Evolutionary conservation across 2,113 vertebrate genomes (phyloP).

Genomic region (Tetraodon nigroviridis): DNA sequence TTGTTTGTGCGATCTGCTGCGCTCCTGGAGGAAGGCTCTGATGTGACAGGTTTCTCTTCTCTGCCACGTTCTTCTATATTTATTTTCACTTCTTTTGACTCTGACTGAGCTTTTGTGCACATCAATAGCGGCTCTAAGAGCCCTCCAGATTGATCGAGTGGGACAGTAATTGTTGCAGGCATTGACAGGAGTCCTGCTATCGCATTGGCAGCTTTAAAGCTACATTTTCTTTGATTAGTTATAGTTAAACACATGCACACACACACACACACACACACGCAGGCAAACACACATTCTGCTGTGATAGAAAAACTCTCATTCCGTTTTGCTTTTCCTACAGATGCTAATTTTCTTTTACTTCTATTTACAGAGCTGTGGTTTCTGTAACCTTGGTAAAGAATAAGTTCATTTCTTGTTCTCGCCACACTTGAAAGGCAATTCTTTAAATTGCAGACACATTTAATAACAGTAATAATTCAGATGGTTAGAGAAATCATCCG

Average conservation of each 20-base stretch:
- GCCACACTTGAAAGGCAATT: too few relatives aligned
- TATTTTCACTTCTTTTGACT: conserved; percentile 2
- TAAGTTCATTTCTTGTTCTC: too few relatives aligned
- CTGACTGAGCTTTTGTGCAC: background rate
- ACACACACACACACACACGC: too few relatives aligned
- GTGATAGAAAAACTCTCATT: too few relatives aligned
- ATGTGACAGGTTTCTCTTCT: background rate
- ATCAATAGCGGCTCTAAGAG: background rate
- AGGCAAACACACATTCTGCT: too few relatives aligned
- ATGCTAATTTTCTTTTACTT: too few relatives aligned
- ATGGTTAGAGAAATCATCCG: background rate
- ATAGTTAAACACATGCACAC: too few relatives aligned
- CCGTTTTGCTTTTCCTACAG: too few relatives aligned
- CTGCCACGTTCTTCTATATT: background rate
- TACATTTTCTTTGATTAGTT: background rate
- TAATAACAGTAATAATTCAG: background rate
- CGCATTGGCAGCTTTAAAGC: background rate
- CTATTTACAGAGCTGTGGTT: background rate
- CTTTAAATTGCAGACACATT: too few relatives aligned
- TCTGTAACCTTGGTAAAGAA: background rate
- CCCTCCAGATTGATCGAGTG: conserved; percentile 7
- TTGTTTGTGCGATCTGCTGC: background rate
- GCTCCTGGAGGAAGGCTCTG: too few relatives aligned
- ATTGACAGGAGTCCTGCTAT: background rate
- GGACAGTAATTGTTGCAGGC: background rate